Percentiles rank a stretch among this genome's conserved stretches.
phyloP scores from a whole-genome alignment of 2,113 vertebrate genomes.

The Proterorhinus semilunaris region DNA sequence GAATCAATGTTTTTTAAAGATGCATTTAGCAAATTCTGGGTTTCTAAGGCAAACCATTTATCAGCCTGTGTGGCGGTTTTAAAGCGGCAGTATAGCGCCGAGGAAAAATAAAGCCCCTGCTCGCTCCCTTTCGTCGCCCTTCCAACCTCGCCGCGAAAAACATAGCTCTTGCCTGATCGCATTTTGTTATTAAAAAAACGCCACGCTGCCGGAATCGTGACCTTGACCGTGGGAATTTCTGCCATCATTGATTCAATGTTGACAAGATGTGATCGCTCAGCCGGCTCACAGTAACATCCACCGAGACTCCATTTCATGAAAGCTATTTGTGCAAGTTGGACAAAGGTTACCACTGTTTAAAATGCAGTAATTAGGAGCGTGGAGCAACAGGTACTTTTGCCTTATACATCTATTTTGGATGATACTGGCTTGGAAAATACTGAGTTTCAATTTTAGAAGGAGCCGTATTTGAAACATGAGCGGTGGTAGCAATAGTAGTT shows the following conservation, averaged over 20 bases:
- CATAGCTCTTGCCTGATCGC: not conserved
- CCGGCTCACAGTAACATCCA: not conserved
- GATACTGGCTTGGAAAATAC: too few species aligned
- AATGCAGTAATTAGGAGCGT: not conserved
- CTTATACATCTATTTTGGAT: too few species aligned
- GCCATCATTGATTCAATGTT: conserved; percentile 3
- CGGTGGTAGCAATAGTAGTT: not conserved
- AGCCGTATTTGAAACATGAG: too few species aligned
- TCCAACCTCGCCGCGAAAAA: not conserved
- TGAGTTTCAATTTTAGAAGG: too few species aligned
- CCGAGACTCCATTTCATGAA: not conserved
- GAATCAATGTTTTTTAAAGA: conserved; percentile 37
- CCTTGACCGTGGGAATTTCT: conserved; percentile 8
- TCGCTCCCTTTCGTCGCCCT: not conserved
- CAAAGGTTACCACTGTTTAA: not conserved
- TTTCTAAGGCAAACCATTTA: conserved; percentile 42
- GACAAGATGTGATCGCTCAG: conserved; percentile 1
- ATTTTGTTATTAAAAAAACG: conserved; percentile 1
- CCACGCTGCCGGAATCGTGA: not conserved
- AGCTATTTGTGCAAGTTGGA: not conserved
- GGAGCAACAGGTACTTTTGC: not conserved
- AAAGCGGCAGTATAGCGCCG: conserved; percentile 2
- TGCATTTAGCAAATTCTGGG: conserved; percentile 34
- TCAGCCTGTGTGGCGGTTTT: conserved; percentile 33
- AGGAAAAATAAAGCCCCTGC: not conserved